Evolutionary conservation across 2,797 vertebrate genomes (phyloP).

Genomic region (Manis crassicaudata): DNA sequence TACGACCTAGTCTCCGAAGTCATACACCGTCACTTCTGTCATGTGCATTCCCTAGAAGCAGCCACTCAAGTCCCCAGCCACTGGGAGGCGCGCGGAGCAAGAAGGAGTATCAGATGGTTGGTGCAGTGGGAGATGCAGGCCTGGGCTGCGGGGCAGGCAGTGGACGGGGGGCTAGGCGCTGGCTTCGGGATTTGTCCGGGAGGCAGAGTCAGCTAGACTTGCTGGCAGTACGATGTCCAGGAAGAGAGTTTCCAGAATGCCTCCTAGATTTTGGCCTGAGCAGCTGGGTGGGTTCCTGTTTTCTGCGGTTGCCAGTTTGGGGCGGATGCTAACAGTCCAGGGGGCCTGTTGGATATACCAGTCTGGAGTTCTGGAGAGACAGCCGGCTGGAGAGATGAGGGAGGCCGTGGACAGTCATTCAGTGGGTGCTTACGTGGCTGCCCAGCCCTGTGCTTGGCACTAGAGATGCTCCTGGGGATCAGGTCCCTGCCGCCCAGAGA

Average conservation of each 20-base stretch:
- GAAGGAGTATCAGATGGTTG: rapidly evolving
- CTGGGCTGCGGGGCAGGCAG: rapidly evolving
- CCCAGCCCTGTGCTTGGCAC: neutral
- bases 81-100: neutral
- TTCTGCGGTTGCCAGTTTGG: neutral
- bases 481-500: neutral
- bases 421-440: rapidly evolving
- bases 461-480: no score
- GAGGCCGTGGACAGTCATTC: rapidly evolving
- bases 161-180: rapidly evolving
- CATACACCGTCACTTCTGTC: neutral
- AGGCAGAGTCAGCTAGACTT: neutral
- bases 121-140: rapidly evolving
- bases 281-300: neutral
- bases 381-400: neutral
- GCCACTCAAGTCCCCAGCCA: neutral
- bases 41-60: rapidly evolving
- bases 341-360: no score
- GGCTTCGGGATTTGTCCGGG: neutral
- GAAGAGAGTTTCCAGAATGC: no score
- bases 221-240: no score
- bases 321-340: neutral
- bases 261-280: neutral
- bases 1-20: neutral
- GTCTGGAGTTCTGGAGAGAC: neutral